Conservation (phyloP, 2,113 vertebrate genomes). For the Peromyscus polionotus region DNA sequence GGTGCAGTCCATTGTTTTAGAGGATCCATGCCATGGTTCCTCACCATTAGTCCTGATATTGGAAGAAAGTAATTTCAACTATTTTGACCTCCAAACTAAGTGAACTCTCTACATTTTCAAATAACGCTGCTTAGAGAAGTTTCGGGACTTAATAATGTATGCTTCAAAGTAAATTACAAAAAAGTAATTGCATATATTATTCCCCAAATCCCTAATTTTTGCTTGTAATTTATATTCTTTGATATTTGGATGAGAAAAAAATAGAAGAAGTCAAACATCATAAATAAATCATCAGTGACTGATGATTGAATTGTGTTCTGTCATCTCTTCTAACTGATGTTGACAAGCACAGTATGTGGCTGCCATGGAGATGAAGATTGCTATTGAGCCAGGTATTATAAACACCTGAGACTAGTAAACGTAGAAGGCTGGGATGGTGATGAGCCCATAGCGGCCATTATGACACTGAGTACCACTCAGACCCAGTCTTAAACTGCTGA, state of each 20-base stretch:
- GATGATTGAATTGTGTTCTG: conserved; percentile 69
- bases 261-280: conserved; percentile 42
- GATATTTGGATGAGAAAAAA: conserved; percentile 73
- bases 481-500: neutral
- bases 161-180: conserved; percentile 69
- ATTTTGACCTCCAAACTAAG: conserved; percentile 79
- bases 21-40: conserved; percentile 77
- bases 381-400: conserved; percentile 54
- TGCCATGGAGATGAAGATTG: conserved; percentile 54
- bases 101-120: conserved; percentile 64
- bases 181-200: conserved; percentile 57
- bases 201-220: conserved; percentile 68
- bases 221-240: conserved; percentile 74
- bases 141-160: conserved; percentile 52
- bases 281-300: conserved; percentile 72
- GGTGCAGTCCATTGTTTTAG: conserved; percentile 72
- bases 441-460: neutral
- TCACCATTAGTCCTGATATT: conserved; percentile 79
- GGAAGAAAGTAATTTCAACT: conserved; percentile 75
- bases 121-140: conserved; percentile 51
- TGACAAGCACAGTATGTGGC: conserved; percentile 76
- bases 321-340: conserved; percentile 55
- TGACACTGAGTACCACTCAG: neutral
- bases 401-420: neutral
- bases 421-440: neutral